phyloP scores from a whole-genome alignment of 2,797 vertebrate species.

The Ctenochaetus hawaiiensis region DNA sequence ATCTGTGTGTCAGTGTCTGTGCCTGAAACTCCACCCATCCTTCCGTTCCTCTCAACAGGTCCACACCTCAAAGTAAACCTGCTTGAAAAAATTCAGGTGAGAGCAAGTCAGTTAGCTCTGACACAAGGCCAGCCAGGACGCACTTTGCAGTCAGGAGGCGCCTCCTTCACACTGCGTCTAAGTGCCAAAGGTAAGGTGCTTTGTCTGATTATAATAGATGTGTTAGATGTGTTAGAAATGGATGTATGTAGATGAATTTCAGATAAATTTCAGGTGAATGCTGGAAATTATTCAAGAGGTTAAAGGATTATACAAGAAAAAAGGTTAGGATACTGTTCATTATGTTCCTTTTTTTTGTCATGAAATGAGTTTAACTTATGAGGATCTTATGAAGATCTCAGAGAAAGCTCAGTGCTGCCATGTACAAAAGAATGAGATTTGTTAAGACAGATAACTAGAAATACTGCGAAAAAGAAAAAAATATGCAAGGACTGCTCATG shows the following conservation, averaged over 20 bases:
- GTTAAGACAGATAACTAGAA: slow-evolving; percentile 47
- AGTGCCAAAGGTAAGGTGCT: slow-evolving; percentile 61
- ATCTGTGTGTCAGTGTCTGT: neutral
- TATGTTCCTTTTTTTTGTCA: slow-evolving; percentile 23
- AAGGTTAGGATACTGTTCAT: slow-evolving; percentile 14
- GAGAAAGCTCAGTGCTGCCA: slow-evolving; percentile 16
- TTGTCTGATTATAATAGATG: neutral
- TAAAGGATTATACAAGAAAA: slow-evolving; percentile 1
- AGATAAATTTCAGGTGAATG: slow-evolving; percentile 14
- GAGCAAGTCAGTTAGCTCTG: neutral
- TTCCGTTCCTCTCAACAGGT: slow-evolving; percentile 12
- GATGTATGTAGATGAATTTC: neutral
- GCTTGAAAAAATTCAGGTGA: slow-evolving; percentile 42
- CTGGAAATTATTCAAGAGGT: slow-evolving; percentile 1
- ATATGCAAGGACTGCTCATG: slow-evolving; percentile 9
- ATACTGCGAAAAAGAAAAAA: neutral
- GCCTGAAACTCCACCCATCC: slow-evolving; percentile 53
- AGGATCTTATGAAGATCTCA: neutral
- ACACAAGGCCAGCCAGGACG: neutral
- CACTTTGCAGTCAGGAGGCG: slow-evolving; percentile 4
- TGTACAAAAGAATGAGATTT: slow-evolving; percentile 37
- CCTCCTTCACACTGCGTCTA: neutral
- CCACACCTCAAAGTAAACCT: slow-evolving; percentile 36
- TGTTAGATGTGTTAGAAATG: neutral
- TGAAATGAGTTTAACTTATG: neutral